Evolutionary conservation across 64 coral and sea anemone species (phyloP).

Genomic region (Stichodactyla mertensii): DNA sequence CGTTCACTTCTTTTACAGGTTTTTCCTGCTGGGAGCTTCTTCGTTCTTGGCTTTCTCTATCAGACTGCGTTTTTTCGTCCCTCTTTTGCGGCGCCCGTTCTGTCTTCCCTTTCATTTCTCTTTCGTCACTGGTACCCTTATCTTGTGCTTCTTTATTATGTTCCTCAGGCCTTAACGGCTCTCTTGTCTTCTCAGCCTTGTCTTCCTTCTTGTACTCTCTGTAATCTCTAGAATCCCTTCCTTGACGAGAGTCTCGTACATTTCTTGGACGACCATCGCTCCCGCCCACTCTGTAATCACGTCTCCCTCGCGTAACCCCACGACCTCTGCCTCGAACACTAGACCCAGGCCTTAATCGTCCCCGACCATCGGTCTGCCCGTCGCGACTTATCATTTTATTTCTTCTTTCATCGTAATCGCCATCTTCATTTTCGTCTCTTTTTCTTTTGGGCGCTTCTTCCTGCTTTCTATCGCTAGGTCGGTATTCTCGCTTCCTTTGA

Average conservation of each 20-base stretch:
- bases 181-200: slow-evolving; percentile 17
- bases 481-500: slow-evolving; percentile 34
- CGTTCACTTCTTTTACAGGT: not conserved
- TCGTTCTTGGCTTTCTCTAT: slow-evolving; percentile 35
- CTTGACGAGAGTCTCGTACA: slow-evolving; percentile 27
- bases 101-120: slow-evolving; percentile 17
- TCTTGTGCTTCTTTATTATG: slow-evolving; percentile 18
- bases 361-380: slow-evolving; percentile 55
- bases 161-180: slow-evolving; percentile 14
- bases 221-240: slow-evolving; percentile 42
- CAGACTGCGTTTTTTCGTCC: slow-evolving; percentile 6
- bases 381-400: slow-evolving; percentile 48
- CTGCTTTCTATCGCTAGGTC: slow-evolving; percentile 44
- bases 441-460: slow-evolving; percentile 39
- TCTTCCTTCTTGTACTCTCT: slow-evolving; percentile 25
- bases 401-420: slow-evolving; percentile 43
- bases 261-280: slow-evolving; percentile 9
- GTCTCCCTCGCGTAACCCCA: slow-evolving; percentile 32
- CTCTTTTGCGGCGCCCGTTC: slow-evolving; percentile 21
- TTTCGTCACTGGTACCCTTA: slow-evolving; percentile 9
- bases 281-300: not conserved
- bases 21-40: slow-evolving; percentile 1
- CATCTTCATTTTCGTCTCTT: slow-evolving; percentile 43
- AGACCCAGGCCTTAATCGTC: slow-evolving; percentile 24
- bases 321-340: slow-evolving; percentile 75